phyloP scores from a whole-genome alignment of 2,113 vertebrate genomes.

The Loxodonta africana region DNA sequence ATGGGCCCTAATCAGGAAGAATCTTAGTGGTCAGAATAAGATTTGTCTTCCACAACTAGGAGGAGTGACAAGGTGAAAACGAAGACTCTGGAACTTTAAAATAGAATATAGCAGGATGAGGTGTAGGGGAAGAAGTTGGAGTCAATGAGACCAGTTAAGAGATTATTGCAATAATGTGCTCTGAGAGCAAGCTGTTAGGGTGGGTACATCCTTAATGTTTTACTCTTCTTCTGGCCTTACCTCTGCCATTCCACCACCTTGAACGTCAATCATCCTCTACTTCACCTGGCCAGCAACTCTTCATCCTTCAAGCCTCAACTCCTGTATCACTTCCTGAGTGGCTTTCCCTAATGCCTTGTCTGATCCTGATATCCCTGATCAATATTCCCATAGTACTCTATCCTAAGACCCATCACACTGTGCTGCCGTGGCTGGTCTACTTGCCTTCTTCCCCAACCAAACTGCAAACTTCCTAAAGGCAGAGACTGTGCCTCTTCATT shows the following conservation, averaged over 20 bases:
- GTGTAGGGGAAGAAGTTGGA: not conserved
- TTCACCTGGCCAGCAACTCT: not conserved
- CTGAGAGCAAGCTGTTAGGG: rapidly evolving
- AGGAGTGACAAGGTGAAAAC: not conserved
- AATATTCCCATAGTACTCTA: not conserved
- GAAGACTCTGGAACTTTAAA: not conserved
- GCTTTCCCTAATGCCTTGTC: not conserved
- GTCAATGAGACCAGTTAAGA: not conserved
- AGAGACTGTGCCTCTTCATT: not conserved
- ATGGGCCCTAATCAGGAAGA: rapidly evolving
- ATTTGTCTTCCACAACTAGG: not conserved
- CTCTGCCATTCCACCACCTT: not conserved
- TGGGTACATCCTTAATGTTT: rapidly evolving
- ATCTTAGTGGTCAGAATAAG: not conserved
- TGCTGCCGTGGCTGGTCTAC: not conserved
- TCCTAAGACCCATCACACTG: not conserved
- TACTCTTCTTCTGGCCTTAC: not conserved
- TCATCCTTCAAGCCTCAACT: not conserved
- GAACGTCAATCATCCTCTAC: not conserved
- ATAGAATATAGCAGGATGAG: rapidly evolving
- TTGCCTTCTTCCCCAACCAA: not conserved
- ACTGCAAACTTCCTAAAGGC: not conserved
- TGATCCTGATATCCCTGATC: not conserved
- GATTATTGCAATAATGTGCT: rapidly evolving
- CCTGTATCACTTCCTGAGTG: not conserved